Percentiles rank a stretch among this genome's conserved stretches.
Evolutionary conservation across 1,140 invertebrate species (phyloP).

Genomic region (Mya arenaria): DNA sequence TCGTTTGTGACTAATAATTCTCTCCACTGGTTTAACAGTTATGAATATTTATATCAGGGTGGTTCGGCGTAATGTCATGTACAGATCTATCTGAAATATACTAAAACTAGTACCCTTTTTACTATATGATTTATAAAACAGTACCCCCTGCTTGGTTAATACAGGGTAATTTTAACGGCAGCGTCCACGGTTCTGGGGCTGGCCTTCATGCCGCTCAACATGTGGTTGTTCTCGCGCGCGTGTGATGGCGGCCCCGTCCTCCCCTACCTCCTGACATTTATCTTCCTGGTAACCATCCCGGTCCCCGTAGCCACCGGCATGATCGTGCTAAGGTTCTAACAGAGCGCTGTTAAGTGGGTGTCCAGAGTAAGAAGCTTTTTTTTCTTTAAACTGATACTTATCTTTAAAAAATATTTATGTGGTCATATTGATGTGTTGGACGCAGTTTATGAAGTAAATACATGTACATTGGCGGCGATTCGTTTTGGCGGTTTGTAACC

Average conservation of each 20-base stretch:
- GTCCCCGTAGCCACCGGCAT: background rate
- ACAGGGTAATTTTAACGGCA: background rate
- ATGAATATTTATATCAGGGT: too few relatives aligned
- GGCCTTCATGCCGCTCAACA: background rate
- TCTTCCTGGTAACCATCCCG: background rate
- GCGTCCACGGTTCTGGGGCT: background rate
- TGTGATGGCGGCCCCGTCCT: background rate
- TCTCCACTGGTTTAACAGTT: too few relatives aligned
- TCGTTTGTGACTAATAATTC: too few relatives aligned
- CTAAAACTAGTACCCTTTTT: too few relatives aligned
- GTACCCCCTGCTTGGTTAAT: background rate
- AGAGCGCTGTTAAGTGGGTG: background rate
- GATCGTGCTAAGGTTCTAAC: background rate
- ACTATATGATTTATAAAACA: too few relatives aligned
- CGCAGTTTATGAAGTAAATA: background rate
- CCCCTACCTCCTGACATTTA: background rate
- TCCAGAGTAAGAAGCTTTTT: background rate
- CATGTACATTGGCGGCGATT: background rate
- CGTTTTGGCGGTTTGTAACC: too few relatives aligned
- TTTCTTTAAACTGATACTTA: too few relatives aligned
- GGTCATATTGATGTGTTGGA: background rate
- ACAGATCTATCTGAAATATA: too few relatives aligned
- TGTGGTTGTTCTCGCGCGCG: background rate
- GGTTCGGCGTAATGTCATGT: too few relatives aligned
- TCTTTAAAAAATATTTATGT: too few relatives aligned